These are phyloP conservation scores for Lobophora halterata DNA, from an alignment of 2,888 invertebrate genomes.

Conservation along the genomic window DNA sequence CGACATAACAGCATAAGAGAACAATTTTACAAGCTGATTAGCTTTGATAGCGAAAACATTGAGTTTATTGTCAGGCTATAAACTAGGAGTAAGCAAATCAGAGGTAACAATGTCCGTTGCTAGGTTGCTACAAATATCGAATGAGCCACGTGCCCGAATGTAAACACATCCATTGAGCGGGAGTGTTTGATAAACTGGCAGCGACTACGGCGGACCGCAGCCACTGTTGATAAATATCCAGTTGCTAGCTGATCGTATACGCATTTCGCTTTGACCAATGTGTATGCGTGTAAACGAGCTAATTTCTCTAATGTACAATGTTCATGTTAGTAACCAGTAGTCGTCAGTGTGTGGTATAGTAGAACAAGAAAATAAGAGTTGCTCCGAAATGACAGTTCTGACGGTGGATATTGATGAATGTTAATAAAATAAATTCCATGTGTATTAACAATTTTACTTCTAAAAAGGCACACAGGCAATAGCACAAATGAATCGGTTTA, in stretches of 20 bases:
- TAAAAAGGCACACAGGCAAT: no score
- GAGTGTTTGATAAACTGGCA: constrained; percentile 29
- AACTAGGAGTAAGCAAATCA: no score
- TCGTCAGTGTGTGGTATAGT: no score
- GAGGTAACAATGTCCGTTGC: constrained; percentile 2
- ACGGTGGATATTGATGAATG: no score
- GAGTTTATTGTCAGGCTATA: no score
- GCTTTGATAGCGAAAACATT: no score
- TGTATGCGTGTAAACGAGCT: constrained; percentile 15
- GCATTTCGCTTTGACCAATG: constrained; percentile 20
- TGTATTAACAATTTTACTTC: no score
- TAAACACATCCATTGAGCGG: constrained; percentile 31
- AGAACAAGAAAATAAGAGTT: no score
- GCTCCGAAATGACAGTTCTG: no score
- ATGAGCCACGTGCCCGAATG: constrained; percentile 31
- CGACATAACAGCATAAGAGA: not conserved
- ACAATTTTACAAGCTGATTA: not conserved
- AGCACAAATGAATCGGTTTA: no score
- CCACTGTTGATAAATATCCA: constrained; percentile 31
- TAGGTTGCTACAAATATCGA: no score
- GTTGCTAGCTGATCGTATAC: constrained; percentile 9
- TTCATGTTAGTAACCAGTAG: constrained; percentile 11
- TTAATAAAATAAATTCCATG: no score
- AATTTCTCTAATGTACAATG: constrained; percentile 23
- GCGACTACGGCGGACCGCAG: constrained; percentile 11